A percentile compares a stretch with the other conserved stretches of the same genome.
phyloP scores from a whole-genome alignment of 2,888 invertebrate genomes.

The Meloe dianella region DNA sequence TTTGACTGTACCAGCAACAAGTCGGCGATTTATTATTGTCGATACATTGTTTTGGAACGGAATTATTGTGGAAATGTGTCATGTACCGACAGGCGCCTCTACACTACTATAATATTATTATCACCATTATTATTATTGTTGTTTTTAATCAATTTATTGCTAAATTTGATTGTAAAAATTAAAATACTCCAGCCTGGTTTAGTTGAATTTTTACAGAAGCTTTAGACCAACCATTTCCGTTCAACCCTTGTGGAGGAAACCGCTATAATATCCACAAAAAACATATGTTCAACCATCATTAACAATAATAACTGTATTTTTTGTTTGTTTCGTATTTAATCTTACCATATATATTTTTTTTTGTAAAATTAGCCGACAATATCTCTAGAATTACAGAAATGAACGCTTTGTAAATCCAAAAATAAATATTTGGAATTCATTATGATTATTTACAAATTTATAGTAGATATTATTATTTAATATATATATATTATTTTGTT shows the following conservation, averaged over 20 bases:
- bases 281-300: not conserved
- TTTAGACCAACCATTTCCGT: not conserved
- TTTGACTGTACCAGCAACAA: slow-evolving; percentile 1
- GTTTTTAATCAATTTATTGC: too few species aligned
- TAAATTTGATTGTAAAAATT: too few species aligned
- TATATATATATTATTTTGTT: too few species aligned
- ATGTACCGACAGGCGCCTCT: slow-evolving; percentile 25
- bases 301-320: not conserved
- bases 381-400: not conserved
- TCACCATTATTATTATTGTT: too few species aligned
- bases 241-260: not conserved
- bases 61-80: slow-evolving; percentile 20
- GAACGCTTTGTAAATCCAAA: not conserved
- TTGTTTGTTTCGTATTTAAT: too few species aligned
- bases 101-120: not conserved
- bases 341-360: too few species aligned
- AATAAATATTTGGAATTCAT: too few species aligned
- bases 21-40: slow-evolving; percentile 12
- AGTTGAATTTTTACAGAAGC: too few species aligned
- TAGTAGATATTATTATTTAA: too few species aligned
- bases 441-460: too few species aligned
- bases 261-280: not conserved
- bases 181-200: too few species aligned
- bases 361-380: slow-evolving; percentile 2
- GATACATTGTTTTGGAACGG: slow-evolving; percentile 20